These are phyloP conservation scores for Brachionus sp. DNA, from an alignment of 1,140 invertebrate genomes.

Conservation along the genomic window DNA sequence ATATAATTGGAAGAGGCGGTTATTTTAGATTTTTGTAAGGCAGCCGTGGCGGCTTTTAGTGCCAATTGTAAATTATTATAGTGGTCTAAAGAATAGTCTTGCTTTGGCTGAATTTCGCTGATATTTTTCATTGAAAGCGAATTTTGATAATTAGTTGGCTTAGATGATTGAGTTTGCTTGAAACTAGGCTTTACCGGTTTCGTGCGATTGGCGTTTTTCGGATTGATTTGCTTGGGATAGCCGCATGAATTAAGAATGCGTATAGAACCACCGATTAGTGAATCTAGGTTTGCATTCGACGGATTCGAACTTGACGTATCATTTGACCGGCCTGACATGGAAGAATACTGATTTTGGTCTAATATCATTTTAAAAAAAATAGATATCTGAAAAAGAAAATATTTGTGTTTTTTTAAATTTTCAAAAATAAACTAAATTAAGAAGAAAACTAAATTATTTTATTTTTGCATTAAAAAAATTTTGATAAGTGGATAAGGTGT, in stretches of 20 bases:
- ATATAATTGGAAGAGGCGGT: constrained; percentile 25
- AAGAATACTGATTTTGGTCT: neutral
- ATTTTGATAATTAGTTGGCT: constrained; percentile 1
- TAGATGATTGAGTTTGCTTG: neutral
- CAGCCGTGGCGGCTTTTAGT: constrained; percentile 25
- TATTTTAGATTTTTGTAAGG: constrained; percentile 23
- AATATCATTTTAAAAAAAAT: constrained; percentile 9
- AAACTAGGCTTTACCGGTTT: constrained; percentile 15
- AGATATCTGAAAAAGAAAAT: neutral
- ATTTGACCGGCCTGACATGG: neutral
- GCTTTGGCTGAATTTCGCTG: neutral
- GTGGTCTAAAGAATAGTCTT: neutral
- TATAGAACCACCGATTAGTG: constrained; percentile 7
- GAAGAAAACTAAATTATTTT: too few species aligned
- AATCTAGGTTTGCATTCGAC: constrained; percentile 1
- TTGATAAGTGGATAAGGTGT: neutral
- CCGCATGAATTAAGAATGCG: neutral
- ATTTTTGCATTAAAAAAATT: neutral
- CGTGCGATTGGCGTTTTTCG: neutral
- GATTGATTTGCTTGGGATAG: neutral
- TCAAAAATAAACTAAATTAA: too few species aligned
- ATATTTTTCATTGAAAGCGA: constrained; percentile 34
- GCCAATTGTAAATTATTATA: constrained; percentile 44
- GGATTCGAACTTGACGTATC: neutral
- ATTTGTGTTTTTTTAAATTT: too few species aligned